Percentiles rank a stretch among this genome's conserved stretches.
These are phyloP conservation scores for Aphelinus certus DNA, from an alignment of 1,140 invertebrate species.

Conservation along the genomic window DNA sequence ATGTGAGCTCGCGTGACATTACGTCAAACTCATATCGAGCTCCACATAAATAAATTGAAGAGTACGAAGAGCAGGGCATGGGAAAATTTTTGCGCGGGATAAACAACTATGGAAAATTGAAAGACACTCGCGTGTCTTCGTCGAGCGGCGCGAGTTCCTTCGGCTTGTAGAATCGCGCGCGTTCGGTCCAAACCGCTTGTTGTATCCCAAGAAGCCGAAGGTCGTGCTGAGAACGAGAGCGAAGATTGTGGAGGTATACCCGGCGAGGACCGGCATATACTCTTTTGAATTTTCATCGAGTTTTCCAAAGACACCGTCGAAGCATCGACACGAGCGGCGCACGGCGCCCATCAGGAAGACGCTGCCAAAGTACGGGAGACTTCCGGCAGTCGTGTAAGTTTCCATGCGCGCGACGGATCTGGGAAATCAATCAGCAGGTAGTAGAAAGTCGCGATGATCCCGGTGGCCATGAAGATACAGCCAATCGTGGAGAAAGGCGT, in stretches of 20 bases:
- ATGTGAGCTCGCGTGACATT: too few species aligned
- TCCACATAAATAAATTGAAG: too few species aligned
- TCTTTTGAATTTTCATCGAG: constrained; percentile 64
- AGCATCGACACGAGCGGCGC: constrained; percentile 67
- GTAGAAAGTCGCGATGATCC: constrained; percentile 62
- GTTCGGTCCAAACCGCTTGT: constrained; percentile 53
- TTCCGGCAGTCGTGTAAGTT: constrained; percentile 30
- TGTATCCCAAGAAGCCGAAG: constrained; percentile 70
- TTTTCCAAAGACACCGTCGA: constrained; percentile 68
- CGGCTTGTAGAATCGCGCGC: too few species aligned
- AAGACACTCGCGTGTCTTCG: too few species aligned
- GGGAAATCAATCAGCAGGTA: constrained; percentile 62
- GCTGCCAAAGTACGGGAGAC: constrained; percentile 60
- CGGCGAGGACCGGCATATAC: constrained; percentile 60
- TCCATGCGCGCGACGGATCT: constrained; percentile 41
- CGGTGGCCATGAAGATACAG: constrained; percentile 59
- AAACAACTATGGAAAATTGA: too few species aligned
- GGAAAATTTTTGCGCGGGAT: too few species aligned
- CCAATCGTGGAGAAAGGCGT: constrained; percentile 70
- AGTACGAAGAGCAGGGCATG: too few species aligned
- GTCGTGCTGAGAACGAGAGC: constrained; percentile 64
- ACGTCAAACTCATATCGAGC: too few species aligned
- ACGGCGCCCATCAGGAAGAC: constrained; percentile 68
- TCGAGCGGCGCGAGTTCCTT: too few species aligned
- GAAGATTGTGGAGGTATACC: constrained; percentile 63